A percentile compares a stretch with the other conserved stretches of the same genome.
Evolutionary conservation across 2,797 vertebrate genomes (phyloP).

Genomic region (Eulemur coronatus): DNA sequence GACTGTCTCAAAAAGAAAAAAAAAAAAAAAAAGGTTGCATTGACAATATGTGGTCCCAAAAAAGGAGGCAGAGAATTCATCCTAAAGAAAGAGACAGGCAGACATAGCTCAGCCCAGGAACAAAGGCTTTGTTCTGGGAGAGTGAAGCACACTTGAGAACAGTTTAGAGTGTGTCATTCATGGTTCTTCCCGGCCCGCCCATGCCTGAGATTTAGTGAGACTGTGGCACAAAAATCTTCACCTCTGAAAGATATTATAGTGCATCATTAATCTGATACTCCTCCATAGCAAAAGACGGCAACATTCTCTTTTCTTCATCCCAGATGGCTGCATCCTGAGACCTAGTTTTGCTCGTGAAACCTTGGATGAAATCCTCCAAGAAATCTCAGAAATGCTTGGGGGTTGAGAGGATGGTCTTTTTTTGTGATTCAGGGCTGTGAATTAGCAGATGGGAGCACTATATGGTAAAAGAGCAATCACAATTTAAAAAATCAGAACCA

Average conservation of each 20-base stretch:
- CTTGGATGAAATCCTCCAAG: background rate
- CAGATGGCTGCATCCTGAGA: background rate
- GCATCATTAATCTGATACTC: background rate
- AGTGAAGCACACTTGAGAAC: background rate
- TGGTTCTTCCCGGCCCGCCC: background rate
- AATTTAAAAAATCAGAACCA: background rate
- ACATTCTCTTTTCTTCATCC: background rate
- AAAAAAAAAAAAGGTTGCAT: background rate
- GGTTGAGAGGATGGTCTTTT: background rate
- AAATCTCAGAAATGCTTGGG: background rate
- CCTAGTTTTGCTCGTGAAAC: background rate
- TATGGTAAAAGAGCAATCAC: background rate
- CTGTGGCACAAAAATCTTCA: background rate
- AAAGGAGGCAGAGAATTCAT: background rate
- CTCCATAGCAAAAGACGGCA: background rate
- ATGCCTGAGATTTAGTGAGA: background rate
- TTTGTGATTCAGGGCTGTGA: background rate
- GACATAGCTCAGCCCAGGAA: background rate
- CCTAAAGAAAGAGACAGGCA: background rate
- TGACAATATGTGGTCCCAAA: background rate
- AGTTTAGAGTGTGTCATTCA: rapidly evolving
- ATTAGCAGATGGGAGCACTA: background rate
- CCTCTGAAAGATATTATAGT: background rate
- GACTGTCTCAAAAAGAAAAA: no score
- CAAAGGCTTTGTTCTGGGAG: background rate